Conservation (phyloP, 2,797 vertebrate species). For the Erethizon dorsatum region DNA sequence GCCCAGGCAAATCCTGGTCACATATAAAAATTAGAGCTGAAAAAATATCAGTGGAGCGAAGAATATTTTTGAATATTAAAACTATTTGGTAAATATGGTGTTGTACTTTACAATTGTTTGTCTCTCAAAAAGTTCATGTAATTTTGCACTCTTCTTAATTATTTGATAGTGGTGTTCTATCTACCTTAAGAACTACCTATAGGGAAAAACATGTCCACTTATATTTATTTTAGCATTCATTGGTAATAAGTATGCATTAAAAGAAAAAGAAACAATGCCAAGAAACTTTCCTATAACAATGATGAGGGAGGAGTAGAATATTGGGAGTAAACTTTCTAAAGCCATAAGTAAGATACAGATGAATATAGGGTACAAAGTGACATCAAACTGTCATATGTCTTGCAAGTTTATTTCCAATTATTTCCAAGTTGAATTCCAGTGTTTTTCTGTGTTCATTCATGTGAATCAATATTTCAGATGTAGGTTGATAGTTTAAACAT, state of each 20-base stretch:
- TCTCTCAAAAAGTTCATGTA: not conserved
- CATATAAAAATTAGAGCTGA: not conserved
- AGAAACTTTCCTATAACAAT: not conserved
- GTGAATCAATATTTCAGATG: slow-evolving; percentile 1
- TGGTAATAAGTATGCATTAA: not conserved
- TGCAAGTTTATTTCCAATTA: not conserved
- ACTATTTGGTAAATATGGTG: not conserved
- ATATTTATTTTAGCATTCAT: slow-evolving; percentile 44
- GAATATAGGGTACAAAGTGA: not conserved
- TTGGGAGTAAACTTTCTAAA: not conserved
- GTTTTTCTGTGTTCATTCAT: slow-evolving; percentile 3
- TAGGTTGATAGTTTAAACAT: not conserved
- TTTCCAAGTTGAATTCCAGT: not conserved
- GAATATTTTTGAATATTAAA: slow-evolving; percentile 28
- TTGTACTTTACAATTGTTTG: not conserved
- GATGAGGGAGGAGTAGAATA: not conserved
- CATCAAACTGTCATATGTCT: not conserved
- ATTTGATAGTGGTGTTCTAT: not conserved
- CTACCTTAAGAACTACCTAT: not conserved
- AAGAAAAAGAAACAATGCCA: slow-evolving; percentile 6
- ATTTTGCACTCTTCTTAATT: slow-evolving; percentile 9
- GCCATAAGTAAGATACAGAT: not conserved
- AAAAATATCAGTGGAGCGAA: slow-evolving; percentile 10
- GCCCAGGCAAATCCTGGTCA: not conserved
- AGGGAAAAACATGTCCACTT: not conserved